Evolutionary conservation across 2,113 vertebrate genomes (phyloP).

Genomic region (Balaeniceps rex): DNA sequence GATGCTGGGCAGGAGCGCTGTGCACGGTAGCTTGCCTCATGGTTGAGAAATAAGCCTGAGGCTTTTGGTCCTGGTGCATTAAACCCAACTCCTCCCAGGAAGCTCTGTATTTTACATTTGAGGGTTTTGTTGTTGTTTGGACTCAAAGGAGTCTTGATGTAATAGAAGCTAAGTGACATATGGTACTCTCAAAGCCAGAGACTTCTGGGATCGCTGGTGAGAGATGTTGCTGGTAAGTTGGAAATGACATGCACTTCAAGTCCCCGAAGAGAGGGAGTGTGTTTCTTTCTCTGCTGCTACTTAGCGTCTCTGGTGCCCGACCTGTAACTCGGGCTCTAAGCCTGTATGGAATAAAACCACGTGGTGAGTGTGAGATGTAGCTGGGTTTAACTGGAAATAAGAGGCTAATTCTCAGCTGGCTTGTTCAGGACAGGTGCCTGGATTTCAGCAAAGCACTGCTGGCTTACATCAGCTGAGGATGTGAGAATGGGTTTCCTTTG

Average conservation of each 20-base stretch:
- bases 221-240: neutral
- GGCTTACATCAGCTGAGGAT: neutral
- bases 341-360: fast-evolving
- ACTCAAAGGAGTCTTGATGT: neutral
- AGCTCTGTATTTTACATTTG: neutral
- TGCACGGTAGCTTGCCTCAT: neutral
- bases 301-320: neutral
- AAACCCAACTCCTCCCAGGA: neutral
- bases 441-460: neutral
- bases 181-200: neutral
- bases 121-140: neutral
- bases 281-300: too few species aligned
- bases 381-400: neutral
- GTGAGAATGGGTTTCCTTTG: neutral
- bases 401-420: neutral
- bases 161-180: neutral
- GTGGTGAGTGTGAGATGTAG: neutral
- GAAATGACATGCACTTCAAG: neutral
- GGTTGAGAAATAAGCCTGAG: neutral
- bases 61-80: neutral
- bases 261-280: too few species aligned
- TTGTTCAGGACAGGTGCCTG: fast-evolving
- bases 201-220: neutral
- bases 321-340: neutral
- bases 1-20: neutral